A percentile compares a stretch with the other conserved stretches of the same genome.
Evolutionary conservation across 2,797 vertebrate species (phyloP).

Genomic region (Melanotaenia parkinsoni): DNA sequence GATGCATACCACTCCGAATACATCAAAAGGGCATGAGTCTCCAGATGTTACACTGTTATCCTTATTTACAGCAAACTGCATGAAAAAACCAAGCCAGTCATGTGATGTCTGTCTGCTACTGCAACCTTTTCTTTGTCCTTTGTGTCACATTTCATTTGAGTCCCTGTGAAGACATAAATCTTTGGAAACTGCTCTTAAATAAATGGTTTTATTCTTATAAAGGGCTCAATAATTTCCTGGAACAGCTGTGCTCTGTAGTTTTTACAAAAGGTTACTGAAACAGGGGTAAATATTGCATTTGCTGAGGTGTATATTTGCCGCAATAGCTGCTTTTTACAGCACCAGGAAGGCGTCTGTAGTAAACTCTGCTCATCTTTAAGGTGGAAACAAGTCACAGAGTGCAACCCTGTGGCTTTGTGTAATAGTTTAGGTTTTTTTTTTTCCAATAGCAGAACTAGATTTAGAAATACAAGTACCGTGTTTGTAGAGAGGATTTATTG

Average conservation of each 20-base stretch:
- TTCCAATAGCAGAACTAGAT: background rate
- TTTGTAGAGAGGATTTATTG: background rate
- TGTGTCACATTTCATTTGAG: background rate
- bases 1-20: background rate
- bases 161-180: slow-evolving; percentile 8
- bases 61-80: slow-evolving; percentile 3
- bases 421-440: background rate
- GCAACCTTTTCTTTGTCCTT: slow-evolving; percentile 10
- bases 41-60: background rate
- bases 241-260: slow-evolving; percentile 45
- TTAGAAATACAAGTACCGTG: background rate
- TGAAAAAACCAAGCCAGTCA: slow-evolving; percentile 14
- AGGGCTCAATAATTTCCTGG: slow-evolving; percentile 23
- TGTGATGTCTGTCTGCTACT: background rate
- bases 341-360: background rate
- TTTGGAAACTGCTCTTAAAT: slow-evolving; percentile 28
- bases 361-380: slow-evolving; percentile 1
- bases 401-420: background rate
- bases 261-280: slow-evolving; percentile 48
- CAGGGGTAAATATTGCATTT: slow-evolving; percentile 18
- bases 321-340: slow-evolving; percentile 8
- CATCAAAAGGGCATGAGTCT: background rate
- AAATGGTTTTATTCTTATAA: slow-evolving; percentile 40
- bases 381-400: background rate
- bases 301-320: slow-evolving; percentile 2